These are phyloP conservation scores for Sebastes matsubarae DNA, from an alignment of 2,797 vertebrate genomes.

Conservation along the genomic window DNA sequence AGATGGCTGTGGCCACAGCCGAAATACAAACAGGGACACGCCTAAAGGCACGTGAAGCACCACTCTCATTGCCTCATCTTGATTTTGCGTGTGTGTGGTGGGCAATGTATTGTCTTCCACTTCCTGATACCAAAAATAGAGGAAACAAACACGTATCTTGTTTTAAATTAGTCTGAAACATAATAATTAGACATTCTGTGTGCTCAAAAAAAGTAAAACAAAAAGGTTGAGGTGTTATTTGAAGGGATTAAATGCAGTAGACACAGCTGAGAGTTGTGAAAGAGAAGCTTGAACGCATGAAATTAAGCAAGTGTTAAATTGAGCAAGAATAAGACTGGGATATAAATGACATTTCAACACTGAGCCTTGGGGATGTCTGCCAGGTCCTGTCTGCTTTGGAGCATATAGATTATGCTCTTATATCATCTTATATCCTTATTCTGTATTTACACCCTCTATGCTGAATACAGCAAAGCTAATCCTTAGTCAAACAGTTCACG, in stretches of 20 bases:
- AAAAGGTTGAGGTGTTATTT: not conserved
- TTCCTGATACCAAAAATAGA: not conserved
- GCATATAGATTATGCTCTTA: not conserved
- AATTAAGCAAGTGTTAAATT: not conserved
- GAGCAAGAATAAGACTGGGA: not conserved
- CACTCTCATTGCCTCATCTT: not conserved
- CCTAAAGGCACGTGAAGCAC: conserved; percentile 34
- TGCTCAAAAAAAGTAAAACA: not conserved
- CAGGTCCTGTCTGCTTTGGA: not conserved
- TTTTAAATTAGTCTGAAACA: not conserved
- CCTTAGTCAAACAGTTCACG: conserved; percentile 23
- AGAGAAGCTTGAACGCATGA: not conserved
- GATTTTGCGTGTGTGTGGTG: not conserved
- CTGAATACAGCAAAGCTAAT: not conserved
- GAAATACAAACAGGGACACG: conserved; percentile 65
- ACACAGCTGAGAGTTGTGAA: conserved; percentile 18
- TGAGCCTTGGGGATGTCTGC: not conserved
- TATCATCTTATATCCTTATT: conserved; percentile 19
- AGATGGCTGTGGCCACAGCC: conserved; percentile 38
- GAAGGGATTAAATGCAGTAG: not conserved
- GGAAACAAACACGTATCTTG: not conserved
- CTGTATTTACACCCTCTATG: conserved; percentile 16
- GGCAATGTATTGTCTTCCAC: not conserved
- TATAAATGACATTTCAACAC: not conserved
- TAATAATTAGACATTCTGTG: not conserved